A percentile compares a stretch with the other conserved stretches of the same genome.
Evolutionary conservation across 2,888 invertebrate species (phyloP).

Genomic region (Melanostoma scalare): DNA sequence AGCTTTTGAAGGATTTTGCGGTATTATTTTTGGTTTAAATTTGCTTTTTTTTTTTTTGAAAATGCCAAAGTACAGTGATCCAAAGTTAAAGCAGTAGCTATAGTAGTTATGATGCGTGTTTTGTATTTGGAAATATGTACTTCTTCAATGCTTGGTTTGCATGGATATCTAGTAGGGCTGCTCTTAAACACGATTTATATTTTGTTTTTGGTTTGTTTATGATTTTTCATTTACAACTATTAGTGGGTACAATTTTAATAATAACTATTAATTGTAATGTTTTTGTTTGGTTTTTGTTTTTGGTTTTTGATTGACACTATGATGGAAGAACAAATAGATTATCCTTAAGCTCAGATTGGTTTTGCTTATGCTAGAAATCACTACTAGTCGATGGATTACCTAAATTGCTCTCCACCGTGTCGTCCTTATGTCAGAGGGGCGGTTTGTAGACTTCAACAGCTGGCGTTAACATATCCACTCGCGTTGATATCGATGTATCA

Average conservation of each 20-base stretch:
- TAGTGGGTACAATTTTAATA: slow-evolving; percentile 69
- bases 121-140: slow-evolving; percentile 7
- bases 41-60: slow-evolving; percentile 3
- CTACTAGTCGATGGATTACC: slow-evolving; percentile 83
- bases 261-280: slow-evolving; percentile 65
- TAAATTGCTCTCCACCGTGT: slow-evolving; percentile 83
- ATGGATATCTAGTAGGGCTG: slow-evolving; percentile 36
- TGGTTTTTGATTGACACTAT: slow-evolving; percentile 81
- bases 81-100: slow-evolving; percentile 54
- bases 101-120: slow-evolving; percentile 19
- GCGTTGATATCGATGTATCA: slow-evolving; percentile 88
- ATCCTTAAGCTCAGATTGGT: slow-evolving; percentile 81
- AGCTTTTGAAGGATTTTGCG: not conserved
- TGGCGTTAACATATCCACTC: slow-evolving; percentile 86
- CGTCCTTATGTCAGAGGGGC: slow-evolving; percentile 83
- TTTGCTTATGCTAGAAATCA: slow-evolving; percentile 82
- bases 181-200: slow-evolving; percentile 44
- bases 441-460: slow-evolving; percentile 83
- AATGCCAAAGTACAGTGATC: slow-evolving; percentile 31
- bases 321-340: slow-evolving; percentile 82
- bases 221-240: slow-evolving; percentile 53
- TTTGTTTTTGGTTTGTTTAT: not conserved
- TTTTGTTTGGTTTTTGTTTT: slow-evolving; percentile 41
- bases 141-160: slow-evolving; percentile 5
- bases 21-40: slow-evolving; percentile 5